Base-by-base conservation (phyloP, 2,888 invertebrate genomes). In the Tetragonisca angustula region DNA sequence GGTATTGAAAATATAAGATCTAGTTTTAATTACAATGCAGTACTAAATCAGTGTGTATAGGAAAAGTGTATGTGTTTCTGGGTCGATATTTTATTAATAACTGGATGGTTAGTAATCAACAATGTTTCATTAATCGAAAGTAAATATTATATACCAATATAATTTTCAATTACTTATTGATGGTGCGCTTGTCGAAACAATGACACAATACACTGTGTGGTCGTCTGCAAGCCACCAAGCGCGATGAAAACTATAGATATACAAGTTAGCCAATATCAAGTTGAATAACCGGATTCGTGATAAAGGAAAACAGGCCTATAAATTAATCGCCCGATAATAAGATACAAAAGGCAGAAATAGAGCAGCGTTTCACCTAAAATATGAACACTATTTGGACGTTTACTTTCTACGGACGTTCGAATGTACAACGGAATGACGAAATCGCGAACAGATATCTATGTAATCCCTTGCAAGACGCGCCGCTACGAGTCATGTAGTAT, bases 381-480 rank as follows among this genome's bases (percentile, higher is more conserved):
- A 85, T 85, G 81, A 81, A 54, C 85, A 65, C 67, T 64, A 75
- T 84, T 85, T 61, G 81, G 67, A 76, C 72, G 85, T 81, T 85
- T 84, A 84, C 85, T 86, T 85, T 85, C 85, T 81, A 85, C 73
- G 68, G 59, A 73, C 81, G 81, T 81, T 85, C 79, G 85, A 86
- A 76, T 81, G 85, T 79, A 79, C 85, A 81, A 84, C 74, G 32
- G 71, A 78, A 62, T 86, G 85, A 36, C 85, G 85, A 85, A 86
- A 86, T 81, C 85, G n/a, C 62, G 85, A 85, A 81, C 81, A 85
- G 85, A 86, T 85, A 85, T 84, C 85, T 81, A 67, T 84, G 84
- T 85, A 85, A 85, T 85, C 84, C 85, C 43, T 70, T 59, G 84
- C 76, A 85, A 85, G 85, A 85, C 81, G 84, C 79, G 80, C 72